Base-by-base conservation (phyloP, 2,888 invertebrate genomes). In the Pherbina coryleti region DNA sequence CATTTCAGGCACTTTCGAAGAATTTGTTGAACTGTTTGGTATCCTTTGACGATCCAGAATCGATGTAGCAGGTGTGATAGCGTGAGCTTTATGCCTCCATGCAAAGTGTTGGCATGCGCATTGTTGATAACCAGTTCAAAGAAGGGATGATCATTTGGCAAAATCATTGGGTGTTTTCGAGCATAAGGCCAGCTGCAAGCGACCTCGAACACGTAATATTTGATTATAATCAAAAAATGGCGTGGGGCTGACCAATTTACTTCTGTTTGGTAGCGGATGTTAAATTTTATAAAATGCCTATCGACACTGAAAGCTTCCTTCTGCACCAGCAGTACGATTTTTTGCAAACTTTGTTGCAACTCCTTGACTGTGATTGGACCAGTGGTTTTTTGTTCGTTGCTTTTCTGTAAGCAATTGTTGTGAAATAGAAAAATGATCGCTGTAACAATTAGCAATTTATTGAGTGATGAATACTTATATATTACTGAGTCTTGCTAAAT, bases 171-270 rank as follows among this genome's bases (percentile, higher is more conserved):
- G 19, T 60, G 60, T 25, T 60, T 60, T 60, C 19, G 60, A 19
- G 9, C 9, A 19, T 60, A 60, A 2, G 60, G 60, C 19, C 11
- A 60, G 25, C 19, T 60, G n/a, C n/a, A n/a, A n/a, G n/a, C n/a
- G n/a, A n/a, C n/a, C n/a, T n/a, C 19, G 60, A 7, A 19, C 60
- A 19, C 72, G 60, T 25, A 78, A 7, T 4, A 78, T 55, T 19
- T 44, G 57, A n/a, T 64, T 14, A 0, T 75, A 25, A 62, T 78
- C 75, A 34, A 75, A 28, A 19, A 78, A 78, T 1, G 78, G 72
- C 5, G 1, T 67, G 2, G 67, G 55, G 5, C 51, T 57, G 49
- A 31, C 2, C 0, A 67, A 22, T 11, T 62, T 57, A 49, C 69
- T 75, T 53, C 14, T 28, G 67, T 9, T 60, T 60, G 60, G 11